These are phyloP conservation scores for Parnassius glacialis DNA, from an alignment of 2,888 invertebrate species.

Conservation along the genomic window DNA sequence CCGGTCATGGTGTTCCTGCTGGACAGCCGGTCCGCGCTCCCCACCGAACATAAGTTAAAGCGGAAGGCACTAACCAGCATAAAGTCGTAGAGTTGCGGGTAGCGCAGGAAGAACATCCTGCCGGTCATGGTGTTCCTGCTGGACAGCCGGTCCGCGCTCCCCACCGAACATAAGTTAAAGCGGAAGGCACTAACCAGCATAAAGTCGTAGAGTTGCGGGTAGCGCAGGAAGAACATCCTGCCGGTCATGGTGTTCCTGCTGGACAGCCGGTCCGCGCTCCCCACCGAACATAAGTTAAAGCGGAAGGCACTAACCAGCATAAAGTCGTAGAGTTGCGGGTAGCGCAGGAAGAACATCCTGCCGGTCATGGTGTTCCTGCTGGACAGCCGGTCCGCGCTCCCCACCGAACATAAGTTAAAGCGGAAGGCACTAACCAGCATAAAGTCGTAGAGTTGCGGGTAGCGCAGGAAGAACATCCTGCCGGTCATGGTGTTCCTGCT, in stretches of 20 bases:
- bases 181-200: slow-evolving; percentile 57
- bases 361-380: slow-evolving; percentile 87
- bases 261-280: slow-evolving; percentile 56
- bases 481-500: slow-evolving; percentile 87
- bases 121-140: slow-evolving; percentile 87
- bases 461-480: slow-evolving; percentile 88
- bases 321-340: slow-evolving; percentile 79
- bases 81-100: slow-evolving; percentile 79
- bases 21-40: slow-evolving; percentile 56
- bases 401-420: slow-evolving; percentile 59
- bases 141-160: slow-evolving; percentile 56
- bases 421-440: slow-evolving; percentile 60
- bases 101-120: slow-evolving; percentile 88
- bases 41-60: slow-evolving; percentile 59
- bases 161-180: slow-evolving; percentile 59
- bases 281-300: slow-evolving; percentile 59
- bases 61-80: slow-evolving; percentile 57
- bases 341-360: slow-evolving; percentile 88
- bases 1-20: slow-evolving; percentile 87
- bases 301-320: slow-evolving; percentile 57
- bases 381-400: slow-evolving; percentile 56
- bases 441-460: slow-evolving; percentile 79
- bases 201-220: slow-evolving; percentile 79
- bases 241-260: slow-evolving; percentile 87
- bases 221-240: slow-evolving; percentile 88